phyloP scores from a whole-genome alignment of 1,140 invertebrate genomes.

The Anastrepha obliqua region DNA sequence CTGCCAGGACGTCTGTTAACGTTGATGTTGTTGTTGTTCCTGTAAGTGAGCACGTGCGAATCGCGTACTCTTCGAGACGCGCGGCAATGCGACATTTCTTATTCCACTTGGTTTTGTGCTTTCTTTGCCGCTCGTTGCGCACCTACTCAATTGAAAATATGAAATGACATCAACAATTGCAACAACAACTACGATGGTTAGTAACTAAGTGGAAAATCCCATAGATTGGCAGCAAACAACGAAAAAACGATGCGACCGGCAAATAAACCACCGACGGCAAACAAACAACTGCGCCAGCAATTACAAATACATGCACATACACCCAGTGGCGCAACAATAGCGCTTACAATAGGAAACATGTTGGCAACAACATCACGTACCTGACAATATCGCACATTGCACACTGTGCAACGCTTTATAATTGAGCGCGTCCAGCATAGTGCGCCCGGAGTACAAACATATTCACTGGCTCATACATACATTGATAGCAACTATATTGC shows the following conservation, averaged over 20 bases:
- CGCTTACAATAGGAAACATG: constrained; percentile 27
- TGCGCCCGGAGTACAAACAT: background rate
- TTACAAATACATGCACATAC: constrained; percentile 55
- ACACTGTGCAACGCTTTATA: background rate
- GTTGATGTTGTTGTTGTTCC: background rate
- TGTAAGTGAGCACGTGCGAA: constrained; percentile 41
- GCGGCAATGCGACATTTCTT: constrained; percentile 7
- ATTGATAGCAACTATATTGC: background rate
- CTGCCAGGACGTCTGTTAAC: background rate
- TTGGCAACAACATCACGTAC: constrained; percentile 47
- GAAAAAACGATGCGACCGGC: background rate
- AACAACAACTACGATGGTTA: background rate
- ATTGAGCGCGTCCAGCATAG: background rate
- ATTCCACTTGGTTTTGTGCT: background rate
- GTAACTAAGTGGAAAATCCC: background rate
- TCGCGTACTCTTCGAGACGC: background rate
- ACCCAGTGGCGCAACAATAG: constrained; percentile 39
- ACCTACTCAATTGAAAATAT: constrained; percentile 20
- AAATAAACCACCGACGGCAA: constrained; percentile 5
- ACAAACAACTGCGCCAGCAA: constrained; percentile 58
- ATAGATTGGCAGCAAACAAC: background rate
- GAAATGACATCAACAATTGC: constrained; percentile 36
- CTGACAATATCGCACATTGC: background rate
- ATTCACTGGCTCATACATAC: background rate
- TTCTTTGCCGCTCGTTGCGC: background rate